phyloP scores from a whole-genome alignment of 2,888 invertebrate species.

The Acronicta aceris region DNA sequence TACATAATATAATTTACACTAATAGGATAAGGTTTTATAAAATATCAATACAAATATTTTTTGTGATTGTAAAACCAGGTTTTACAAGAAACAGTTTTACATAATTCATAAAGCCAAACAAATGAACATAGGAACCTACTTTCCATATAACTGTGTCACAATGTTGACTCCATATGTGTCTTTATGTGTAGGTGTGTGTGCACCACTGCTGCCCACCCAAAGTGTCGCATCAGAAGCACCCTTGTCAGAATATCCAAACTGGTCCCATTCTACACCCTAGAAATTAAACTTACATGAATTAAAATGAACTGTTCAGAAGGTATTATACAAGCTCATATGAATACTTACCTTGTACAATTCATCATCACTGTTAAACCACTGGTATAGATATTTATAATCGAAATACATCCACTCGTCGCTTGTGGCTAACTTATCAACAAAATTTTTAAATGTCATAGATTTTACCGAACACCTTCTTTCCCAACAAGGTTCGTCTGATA shows the following conservation, averaged over 20 bases:
- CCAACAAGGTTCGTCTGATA: slow-evolving; percentile 92
- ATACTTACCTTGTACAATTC: slow-evolving; percentile 90
- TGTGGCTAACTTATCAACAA: slow-evolving; percentile 81
- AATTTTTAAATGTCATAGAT: slow-evolving; percentile 90
- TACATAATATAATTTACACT: too few relatives aligned
- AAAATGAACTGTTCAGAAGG: too few relatives aligned
- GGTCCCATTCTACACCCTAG: slow-evolving; percentile 88
- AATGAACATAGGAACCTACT: slow-evolving; percentile 81
- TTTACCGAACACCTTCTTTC: slow-evolving; percentile 91
- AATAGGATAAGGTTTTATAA: too few relatives aligned
- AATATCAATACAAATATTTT: too few relatives aligned
- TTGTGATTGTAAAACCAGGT: too few relatives aligned
- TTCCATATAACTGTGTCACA: slow-evolving; percentile 96
- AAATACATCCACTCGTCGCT: slow-evolving; percentile 93
- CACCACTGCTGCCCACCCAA: slow-evolving; percentile 96
- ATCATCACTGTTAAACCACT: slow-evolving; percentile 90
- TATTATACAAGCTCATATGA: too few relatives aligned
- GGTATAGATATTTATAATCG: slow-evolving; percentile 94
- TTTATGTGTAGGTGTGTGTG: slow-evolving; percentile 97
- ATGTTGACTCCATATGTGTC: slow-evolving; percentile 98
- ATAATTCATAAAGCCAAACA: too few relatives aligned
- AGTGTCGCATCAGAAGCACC: slow-evolving; percentile 92
- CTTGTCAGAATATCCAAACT: slow-evolving; percentile 92
- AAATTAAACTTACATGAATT: slow-evolving; percentile 22
- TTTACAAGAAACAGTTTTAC: too few relatives aligned